Conservation (phyloP, 2,888 invertebrate species). For the Drosophila diplacantha region DNA sequence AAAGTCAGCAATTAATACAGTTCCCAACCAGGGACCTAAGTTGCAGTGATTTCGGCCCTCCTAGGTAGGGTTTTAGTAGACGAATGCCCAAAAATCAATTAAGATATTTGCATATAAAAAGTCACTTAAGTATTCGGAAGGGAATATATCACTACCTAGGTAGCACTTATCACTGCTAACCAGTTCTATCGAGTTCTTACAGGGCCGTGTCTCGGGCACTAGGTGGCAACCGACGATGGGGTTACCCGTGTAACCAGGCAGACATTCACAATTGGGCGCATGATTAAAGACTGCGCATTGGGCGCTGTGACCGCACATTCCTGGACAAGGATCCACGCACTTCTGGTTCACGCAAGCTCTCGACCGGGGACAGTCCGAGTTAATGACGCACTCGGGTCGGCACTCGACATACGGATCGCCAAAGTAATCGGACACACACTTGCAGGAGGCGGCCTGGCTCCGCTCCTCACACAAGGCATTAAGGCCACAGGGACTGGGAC, state of each 20-base stretch:
- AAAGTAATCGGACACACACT: conserved; percentile 82
- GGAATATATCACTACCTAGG: conserved; percentile 4
- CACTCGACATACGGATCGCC: conserved; percentile 84
- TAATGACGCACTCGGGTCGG: conserved; percentile 83
- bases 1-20: conserved; percentile 44
- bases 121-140: background rate
- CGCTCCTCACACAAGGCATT: conserved; percentile 83
- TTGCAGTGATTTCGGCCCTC: background rate
- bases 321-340: conserved; percentile 90
- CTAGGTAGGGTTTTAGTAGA: conserved; percentile 3
- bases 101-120: background rate
- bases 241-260: conserved; percentile 81
- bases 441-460: conserved; percentile 82
- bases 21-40: conserved; percentile 24
- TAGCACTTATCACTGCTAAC: conserved; percentile 6
- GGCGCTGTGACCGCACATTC: conserved; percentile 89
- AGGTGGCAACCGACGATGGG: conserved; percentile 79
- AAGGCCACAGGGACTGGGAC: conserved; percentile 83
- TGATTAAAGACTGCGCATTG: conserved; percentile 84
- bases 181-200: conserved; percentile 70
- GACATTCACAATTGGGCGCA: conserved; percentile 82
- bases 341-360: conserved; percentile 85
- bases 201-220: conserved; percentile 59
- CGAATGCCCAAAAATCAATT: background rate
- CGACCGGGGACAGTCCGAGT: conserved; percentile 82